Base-by-base conservation (phyloP, 2,888 invertebrate genomes). In the Stenolophus ochropezus region DNA sequence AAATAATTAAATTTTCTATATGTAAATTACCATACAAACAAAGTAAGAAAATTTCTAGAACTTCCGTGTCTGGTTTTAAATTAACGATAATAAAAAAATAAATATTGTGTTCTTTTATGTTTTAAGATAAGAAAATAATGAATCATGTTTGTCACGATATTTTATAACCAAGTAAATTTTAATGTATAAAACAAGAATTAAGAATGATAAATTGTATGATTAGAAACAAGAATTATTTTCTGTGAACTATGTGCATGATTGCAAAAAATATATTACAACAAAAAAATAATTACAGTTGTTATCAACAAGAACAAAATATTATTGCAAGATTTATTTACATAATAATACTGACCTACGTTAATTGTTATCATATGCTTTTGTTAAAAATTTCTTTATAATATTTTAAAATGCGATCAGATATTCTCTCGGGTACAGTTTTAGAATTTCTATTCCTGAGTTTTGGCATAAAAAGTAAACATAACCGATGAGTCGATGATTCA, bases 341-440 rank as follows among this genome's bases (percentile, higher is more conserved):
- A 21, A 16, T 69, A 16, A 42, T n/a, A n/a, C n/a, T 69, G 42
- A 69, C 42, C 65, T 69, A 69, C 65, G 65, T 18, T 27, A 33
- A 27, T 42, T 42, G 6, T 42, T 42, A 42, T 42, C 33, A 42
- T 42, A 69, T 16, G 18, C 8, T 51, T 61, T 11, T 25, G 14
- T 23, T 61, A 21, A 61, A n/a, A 25, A 61, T 21, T n/a, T 11
- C 14, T 23, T 1, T 56, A 21, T 21, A 1, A 53, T 53, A 53
- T 16, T 53, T 18, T 14, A 3, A 18, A 53, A 16, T 18, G 16
- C 14, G 8, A 53, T 53, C 0, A 47, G 47, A 47, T 47, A 51
- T 51, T 51, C 51, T n/a, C 8, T 42, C 11, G 33, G 6, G 8
- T 42, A 2, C 8, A 42, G 33, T 42, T 42, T 6, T 8, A 42